These are phyloP conservation scores for Resseliella maxima DNA, from an alignment of 2,888 invertebrate genomes.

Conservation along the genomic window DNA sequence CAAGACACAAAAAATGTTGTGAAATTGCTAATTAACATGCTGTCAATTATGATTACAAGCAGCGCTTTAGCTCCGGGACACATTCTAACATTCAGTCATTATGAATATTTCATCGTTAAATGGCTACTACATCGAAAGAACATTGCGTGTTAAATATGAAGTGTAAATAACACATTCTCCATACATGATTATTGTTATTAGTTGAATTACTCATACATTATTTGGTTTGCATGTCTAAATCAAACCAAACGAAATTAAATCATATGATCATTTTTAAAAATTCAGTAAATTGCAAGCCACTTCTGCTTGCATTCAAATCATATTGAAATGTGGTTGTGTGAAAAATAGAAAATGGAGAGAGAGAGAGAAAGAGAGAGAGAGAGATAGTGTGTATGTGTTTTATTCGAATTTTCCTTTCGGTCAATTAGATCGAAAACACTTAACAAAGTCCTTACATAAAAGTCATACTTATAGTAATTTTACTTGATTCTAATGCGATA, in stretches of 20 bases:
- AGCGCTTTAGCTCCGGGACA: not conserved
- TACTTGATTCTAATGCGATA: too few species aligned
- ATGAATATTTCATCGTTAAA: constrained; percentile 4
- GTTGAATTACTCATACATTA: not conserved
- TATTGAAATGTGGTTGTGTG: too few species aligned
- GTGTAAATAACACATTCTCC: constrained; percentile 41
- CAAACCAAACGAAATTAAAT: not conserved
- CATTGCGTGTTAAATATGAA: constrained; percentile 8
- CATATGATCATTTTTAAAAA: not conserved
- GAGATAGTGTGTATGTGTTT: too few species aligned
- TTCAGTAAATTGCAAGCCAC: not conserved
- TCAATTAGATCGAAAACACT: constrained; percentile 25
- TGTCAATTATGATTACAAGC: constrained; percentile 22
- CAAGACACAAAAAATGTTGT: not conserved
- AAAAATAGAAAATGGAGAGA: not conserved
- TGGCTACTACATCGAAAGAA: not conserved
- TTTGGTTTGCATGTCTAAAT: constrained; percentile 22
- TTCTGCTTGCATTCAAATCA: not conserved
- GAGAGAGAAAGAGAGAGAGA: not conserved
- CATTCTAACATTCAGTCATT: not conserved
- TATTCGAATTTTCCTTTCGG: not conserved
- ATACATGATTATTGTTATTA: constrained; percentile 26
- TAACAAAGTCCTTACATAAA: not conserved
- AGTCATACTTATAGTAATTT: not conserved
- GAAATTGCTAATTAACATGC: constrained; percentile 29